These are phyloP conservation scores for Caligus rogercresseyi DNA, from an alignment of 1,140 invertebrate species.

Conservation along the genomic window DNA sequence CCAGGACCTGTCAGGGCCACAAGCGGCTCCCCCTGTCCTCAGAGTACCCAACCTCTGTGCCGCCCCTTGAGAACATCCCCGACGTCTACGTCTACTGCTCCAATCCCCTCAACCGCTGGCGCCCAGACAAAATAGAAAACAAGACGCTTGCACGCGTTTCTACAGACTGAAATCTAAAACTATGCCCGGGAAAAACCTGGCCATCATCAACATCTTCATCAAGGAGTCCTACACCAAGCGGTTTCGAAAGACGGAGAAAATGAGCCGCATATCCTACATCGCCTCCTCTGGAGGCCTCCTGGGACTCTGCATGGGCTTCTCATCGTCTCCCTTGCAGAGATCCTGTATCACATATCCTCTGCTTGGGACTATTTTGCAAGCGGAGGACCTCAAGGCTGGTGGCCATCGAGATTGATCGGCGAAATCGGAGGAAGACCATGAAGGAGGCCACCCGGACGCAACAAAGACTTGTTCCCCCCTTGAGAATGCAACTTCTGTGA, in stretches of 20 bases:
- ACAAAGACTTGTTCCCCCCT: neutral
- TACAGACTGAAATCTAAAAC: conserved; percentile 14
- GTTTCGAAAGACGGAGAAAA: conserved; percentile 16
- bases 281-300: conserved; percentile 8
- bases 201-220: conserved; percentile 20
- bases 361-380: conserved; percentile 8
- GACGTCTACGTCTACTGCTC: neutral
- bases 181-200: conserved; percentile 16
- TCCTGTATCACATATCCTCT: conserved; percentile 16
- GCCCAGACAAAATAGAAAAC: conserved; percentile 6
- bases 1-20: conserved; percentile 9
- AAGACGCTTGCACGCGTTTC: conserved; percentile 2
- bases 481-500: neutral
- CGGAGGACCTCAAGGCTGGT: neutral
- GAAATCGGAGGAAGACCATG: neutral
- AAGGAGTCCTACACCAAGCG: conserved; percentile 20
- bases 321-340: conserved; percentile 13
- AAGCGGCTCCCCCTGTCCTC: conserved; percentile 5
- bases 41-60: neutral
- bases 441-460: neutral
- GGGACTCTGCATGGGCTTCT: conserved; percentile 19
- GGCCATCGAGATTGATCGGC: neutral
- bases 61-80: conserved; percentile 2
- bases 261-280: conserved; percentile 11
- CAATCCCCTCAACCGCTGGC: neutral